These are phyloP conservation scores for Ctenodactylus gundi DNA, from an alignment of 2,113 vertebrate genomes.

Conservation along the genomic window DNA sequence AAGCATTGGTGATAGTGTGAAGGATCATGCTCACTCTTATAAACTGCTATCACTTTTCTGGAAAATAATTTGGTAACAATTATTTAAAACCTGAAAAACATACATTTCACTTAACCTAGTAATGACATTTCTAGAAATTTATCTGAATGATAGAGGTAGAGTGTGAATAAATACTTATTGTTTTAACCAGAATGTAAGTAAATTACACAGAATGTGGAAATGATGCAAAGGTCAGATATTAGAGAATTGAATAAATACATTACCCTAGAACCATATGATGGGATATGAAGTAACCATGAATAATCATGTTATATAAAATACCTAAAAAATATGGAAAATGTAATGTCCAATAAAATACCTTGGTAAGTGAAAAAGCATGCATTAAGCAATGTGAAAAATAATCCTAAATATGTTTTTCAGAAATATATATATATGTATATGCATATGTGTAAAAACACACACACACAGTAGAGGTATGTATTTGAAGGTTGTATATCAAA, in stretches of 20 bases:
- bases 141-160: neutral
- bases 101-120: neutral
- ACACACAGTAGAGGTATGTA: neutral
- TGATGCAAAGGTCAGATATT: neutral
- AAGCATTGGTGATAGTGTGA: neutral
- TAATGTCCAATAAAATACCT: constrained; percentile 10
- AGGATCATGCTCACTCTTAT: neutral
- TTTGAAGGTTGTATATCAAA: neutral
- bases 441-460: neutral
- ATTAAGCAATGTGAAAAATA: neutral
- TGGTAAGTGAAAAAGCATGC: neutral
- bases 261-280: neutral
- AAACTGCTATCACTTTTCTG: neutral
- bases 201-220: neutral
- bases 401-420: neutral
- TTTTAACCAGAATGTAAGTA: neutral
- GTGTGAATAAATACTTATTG: neutral
- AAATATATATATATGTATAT: neutral
- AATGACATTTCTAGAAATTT: constrained; percentile 25
- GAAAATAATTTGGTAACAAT: constrained; percentile 7
- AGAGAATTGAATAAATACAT: neutral
- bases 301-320: neutral
- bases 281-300: neutral
- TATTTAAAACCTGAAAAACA: neutral
- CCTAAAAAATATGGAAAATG: neutral